A percentile compares a stretch with the other conserved stretches of the same genome.
Evolutionary conservation across 2,888 invertebrate species (phyloP).

Genomic region (Netelia virgata): DNA sequence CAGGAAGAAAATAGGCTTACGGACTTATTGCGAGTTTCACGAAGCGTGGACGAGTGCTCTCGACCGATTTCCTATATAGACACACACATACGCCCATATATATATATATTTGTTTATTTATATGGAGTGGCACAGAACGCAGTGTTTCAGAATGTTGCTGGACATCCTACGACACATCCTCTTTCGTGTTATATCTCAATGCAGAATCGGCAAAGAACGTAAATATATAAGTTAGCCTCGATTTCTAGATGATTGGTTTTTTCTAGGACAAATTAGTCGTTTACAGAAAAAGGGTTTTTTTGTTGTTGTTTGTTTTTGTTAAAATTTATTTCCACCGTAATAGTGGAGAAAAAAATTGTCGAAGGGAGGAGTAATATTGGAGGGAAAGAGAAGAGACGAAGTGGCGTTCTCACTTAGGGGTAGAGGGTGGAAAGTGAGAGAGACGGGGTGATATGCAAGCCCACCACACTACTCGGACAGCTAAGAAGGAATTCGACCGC

Average conservation of each 20-base stretch:
- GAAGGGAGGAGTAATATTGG: constrained; percentile 13
- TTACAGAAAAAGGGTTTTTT: background rate
- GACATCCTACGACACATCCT: constrained; percentile 7
- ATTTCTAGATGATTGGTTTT: no score
- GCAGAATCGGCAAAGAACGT: constrained; percentile 22
- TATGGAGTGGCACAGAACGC: background rate
- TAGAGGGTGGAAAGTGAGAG: constrained; percentile 37
- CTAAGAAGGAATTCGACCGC: constrained; percentile 75
- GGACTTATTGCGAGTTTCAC: constrained; percentile 72
- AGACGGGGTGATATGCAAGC: constrained; percentile 47
- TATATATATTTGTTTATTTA: constrained; percentile 21
- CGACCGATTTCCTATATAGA: constrained; percentile 71
- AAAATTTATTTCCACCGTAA: background rate
- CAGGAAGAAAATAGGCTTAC: constrained; percentile 77
- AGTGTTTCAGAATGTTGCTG: background rate
- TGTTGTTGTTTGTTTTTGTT: background rate
- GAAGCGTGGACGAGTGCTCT: constrained; percentile 70
- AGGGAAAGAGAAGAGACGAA: constrained; percentile 38
- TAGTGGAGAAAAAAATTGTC: background rate
- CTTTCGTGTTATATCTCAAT: constrained; percentile 10
- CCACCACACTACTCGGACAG: constrained; percentile 55
- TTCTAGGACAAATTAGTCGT: no score
- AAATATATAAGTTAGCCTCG: constrained; percentile 7
- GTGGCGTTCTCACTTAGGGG: constrained; percentile 5
- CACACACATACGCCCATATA: background rate